Percentiles rank a stretch among this genome's conserved stretches.
These are phyloP conservation scores for Boulengeromyrus knoepffleri DNA, from an alignment of 2,113 vertebrate genomes.

Conservation along the genomic window DNA sequence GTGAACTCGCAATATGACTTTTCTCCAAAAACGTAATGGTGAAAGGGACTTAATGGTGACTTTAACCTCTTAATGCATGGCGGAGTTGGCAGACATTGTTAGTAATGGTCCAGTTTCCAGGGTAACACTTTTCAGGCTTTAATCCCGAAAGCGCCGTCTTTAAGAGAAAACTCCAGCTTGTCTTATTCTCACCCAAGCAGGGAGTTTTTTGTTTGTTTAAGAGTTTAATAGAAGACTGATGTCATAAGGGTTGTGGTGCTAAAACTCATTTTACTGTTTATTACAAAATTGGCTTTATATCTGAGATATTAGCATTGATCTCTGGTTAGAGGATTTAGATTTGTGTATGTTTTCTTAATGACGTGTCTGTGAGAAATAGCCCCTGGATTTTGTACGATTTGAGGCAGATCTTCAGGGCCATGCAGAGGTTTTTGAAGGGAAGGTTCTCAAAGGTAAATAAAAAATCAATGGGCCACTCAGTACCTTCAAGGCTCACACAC, in stretches of 20 bases:
- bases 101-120: not conserved
- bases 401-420: not conserved
- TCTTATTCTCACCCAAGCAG: not conserved
- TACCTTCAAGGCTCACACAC: not conserved
- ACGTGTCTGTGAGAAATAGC: not conserved
- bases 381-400: not conserved
- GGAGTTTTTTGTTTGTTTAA: not conserved
- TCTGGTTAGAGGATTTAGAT: not conserved
- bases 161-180: not conserved
- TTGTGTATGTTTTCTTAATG: not conserved
- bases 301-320: not conserved
- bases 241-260: not conserved
- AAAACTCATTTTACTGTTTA: not conserved
- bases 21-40: not conserved
- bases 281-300: not conserved
- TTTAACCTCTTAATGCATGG: not conserved
- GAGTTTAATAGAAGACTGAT: not conserved
- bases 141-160: not conserved
- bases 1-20: not conserved
- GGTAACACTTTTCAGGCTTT: not conserved
- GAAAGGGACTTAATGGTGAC: not conserved
- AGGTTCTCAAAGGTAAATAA: not conserved
- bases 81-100: not conserved
- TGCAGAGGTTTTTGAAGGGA: not conserved
- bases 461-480: not conserved